phyloP scores from a whole-genome alignment of 2,797 vertebrate genomes.

The Acestrorhynchus altus region DNA sequence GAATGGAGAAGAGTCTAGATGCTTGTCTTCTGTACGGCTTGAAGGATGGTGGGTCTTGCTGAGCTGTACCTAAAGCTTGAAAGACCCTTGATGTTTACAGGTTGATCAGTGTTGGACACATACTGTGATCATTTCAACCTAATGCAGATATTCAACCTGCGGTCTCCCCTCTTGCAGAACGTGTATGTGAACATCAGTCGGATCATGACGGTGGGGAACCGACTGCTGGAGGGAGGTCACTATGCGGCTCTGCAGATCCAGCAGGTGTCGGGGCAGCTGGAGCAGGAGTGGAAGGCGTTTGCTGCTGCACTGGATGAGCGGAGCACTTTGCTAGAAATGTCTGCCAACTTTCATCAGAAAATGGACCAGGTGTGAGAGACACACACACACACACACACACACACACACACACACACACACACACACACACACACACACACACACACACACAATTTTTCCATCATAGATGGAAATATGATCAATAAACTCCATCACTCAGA shows the following conservation, averaged over 20 bases:
- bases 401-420: background rate
- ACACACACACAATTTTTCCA: background rate
- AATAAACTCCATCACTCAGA: background rate
- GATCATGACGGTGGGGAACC: slow-evolving; percentile 95
- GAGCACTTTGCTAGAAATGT: slow-evolving; percentile 95
- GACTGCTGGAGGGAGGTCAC: slow-evolving; percentile 93
- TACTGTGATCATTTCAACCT: too few species aligned
- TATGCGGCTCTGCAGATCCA: slow-evolving; percentile 97
- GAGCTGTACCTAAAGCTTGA: too few species aligned
- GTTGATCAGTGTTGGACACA: too few species aligned
- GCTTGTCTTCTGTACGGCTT: too few species aligned
- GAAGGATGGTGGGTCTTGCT: too few species aligned
- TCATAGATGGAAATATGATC: background rate
- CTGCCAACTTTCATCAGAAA: slow-evolving; percentile 95
- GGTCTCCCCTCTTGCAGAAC: slow-evolving; percentile 76
- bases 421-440: background rate
- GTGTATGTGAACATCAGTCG: slow-evolving; percentile 98
- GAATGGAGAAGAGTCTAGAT: too few species aligned
- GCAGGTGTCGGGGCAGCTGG: slow-evolving; percentile 94
- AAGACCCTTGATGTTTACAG: too few species aligned
- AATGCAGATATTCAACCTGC: background rate
- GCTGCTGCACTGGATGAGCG: slow-evolving; percentile 95
- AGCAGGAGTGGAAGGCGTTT: slow-evolving; percentile 97
- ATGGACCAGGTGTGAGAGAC: slow-evolving; percentile 87
- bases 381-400: slow-evolving; percentile 48